Base-by-base conservation (phyloP, 37 sponge, comb jelly and placozoan genomes). In the Bolinopsis microptera region DNA sequence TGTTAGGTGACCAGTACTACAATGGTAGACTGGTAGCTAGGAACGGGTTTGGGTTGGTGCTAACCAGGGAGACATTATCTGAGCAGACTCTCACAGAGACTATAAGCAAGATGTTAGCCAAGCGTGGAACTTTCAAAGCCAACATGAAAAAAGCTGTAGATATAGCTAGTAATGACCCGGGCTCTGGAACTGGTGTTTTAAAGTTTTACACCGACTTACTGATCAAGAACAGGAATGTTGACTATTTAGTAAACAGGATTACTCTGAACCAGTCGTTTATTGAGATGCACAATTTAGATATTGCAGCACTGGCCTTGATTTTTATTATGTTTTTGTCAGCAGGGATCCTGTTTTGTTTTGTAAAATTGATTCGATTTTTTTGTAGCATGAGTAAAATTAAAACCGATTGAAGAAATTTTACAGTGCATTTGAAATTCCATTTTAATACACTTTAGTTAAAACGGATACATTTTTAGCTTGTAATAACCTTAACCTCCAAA, bases 1-100 rank as follows among this genome's bases (percentile, higher is more conserved):
- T 86, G 1, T 86, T 86, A 9, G 90, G 61, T 9, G 90, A 86
- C 36, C 90, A 86, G 36, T 86, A 86, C 61, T 34, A 39, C 61
- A 86, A 86, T 86, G 90, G 48, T 16, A 18, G 90, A 40, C 41
- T 86, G 3, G 90, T 86, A 16, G 30, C 38, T 8, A 2, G 61
- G 35, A 86, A 41, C 5, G 8, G 26, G 61, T 86, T 86, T 86
- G 90, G 90, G 9, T n/a, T 23, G 27, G 3, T 33, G 1, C 30
- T 40, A 5, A 13, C 0, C 3, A 39, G 36, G 36, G 90, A 86
- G 61, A 28, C 13, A 0, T 30, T 86, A 9, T 28, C 90, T 1
- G 26, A 38, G 27, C 30, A 40, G 27, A 24, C 40, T 27, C 23
- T 86, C 18, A 86, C 28, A 30, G 1, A 39, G 27, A 13, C 27